Percentiles rank a stretch among this genome's conserved stretches.
phyloP scores from a whole-genome alignment of 23 tunicate species.

The Halocynthia aurantium region DNA sequence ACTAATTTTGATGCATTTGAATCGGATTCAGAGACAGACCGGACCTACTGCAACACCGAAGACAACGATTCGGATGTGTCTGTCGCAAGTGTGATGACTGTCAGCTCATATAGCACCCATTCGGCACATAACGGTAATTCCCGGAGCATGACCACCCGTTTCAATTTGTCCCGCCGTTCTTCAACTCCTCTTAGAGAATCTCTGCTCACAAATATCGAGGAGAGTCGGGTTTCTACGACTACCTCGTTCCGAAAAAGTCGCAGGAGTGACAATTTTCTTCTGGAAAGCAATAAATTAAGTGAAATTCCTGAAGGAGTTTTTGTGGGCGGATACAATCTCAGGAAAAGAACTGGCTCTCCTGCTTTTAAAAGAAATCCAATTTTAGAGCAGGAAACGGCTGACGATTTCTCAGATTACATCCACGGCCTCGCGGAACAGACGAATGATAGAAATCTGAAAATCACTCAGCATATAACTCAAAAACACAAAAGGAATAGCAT shows the following conservation, averaged over 20 bases:
- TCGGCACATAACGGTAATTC: not conserved
- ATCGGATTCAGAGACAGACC: not conserved
- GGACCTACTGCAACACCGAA: not conserved
- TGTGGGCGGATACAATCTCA: conserved; percentile 68
- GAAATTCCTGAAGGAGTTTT: conserved; percentile 35
- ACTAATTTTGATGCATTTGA: not conserved
- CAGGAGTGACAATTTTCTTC: not conserved
- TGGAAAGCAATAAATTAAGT: not conserved
- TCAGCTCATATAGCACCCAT: conserved; percentile 12
- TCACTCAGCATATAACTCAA: no score
- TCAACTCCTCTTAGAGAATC: conserved; percentile 60
- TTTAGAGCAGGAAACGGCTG: conserved; percentile 32
- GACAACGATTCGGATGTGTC: conserved; percentile 40
- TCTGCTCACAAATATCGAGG: not conserved
- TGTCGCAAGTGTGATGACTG: conserved; percentile 26
- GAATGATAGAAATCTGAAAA: not conserved
- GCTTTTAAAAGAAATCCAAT: not conserved
- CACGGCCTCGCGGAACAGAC: conserved; percentile 5
- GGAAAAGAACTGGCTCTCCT: conserved; percentile 31
- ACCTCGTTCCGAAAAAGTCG: not conserved
- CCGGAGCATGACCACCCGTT: conserved; percentile 19
- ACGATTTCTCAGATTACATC: conserved; percentile 27
- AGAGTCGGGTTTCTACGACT: no score
- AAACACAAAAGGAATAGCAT: no score
- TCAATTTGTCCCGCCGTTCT: conserved; percentile 48